Evolutionary conservation across 2,888 invertebrate species (phyloP).

Genomic region (Eupithecia subfuscata): DNA sequence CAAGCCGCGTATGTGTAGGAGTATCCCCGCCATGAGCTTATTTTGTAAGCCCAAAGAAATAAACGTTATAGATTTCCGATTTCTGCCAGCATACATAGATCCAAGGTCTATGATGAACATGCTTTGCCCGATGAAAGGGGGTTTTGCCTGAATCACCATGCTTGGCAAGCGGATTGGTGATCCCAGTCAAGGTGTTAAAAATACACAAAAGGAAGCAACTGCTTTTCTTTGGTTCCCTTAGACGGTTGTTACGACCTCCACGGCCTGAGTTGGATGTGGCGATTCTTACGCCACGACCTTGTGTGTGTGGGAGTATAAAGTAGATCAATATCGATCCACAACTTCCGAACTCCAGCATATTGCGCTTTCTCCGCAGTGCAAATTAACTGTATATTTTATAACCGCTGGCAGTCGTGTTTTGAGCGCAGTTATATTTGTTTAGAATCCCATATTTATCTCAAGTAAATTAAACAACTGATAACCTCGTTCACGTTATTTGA

Average conservation of each 20-base stretch:
- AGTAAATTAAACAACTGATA: constrained; percentile 47
- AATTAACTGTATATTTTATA: constrained; percentile 1
- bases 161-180: neutral
- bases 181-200: neutral
- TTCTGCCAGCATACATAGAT: neutral
- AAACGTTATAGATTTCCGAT: neutral
- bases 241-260: neutral
- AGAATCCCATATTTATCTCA: constrained; percentile 33
- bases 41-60: neutral
- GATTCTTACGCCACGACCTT: neutral
- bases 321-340: constrained; percentile 19
- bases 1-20: neutral
- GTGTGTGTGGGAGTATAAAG: neutral
- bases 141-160: neutral
- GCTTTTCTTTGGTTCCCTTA: neutral
- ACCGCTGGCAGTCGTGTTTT: neutral
- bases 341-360: constrained; percentile 9
- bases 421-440: constrained; percentile 12
- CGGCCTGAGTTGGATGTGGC: neutral
- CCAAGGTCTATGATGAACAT: neutral
- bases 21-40: neutral
- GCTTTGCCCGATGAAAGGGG: neutral
- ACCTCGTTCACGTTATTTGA: constrained; percentile 48
- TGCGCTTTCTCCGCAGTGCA: constrained; percentile 8
- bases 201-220: neutral